Base-by-base conservation (phyloP, 2,113 vertebrate genomes). In the Centropus bengalensis region DNA sequence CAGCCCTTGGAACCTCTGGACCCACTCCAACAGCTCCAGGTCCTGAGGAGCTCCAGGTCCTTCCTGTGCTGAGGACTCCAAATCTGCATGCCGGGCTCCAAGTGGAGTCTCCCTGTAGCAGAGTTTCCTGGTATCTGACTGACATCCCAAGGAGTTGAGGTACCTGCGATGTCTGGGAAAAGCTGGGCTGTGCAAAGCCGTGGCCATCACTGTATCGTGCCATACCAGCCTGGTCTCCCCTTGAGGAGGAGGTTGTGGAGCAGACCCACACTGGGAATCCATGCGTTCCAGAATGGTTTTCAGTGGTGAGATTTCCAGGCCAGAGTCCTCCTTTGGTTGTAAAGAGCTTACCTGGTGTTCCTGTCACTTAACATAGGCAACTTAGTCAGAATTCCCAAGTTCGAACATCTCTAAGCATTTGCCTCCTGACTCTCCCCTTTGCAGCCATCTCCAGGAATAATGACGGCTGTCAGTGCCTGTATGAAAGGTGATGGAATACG, bases 391-490 rank as follows among this genome's bases (percentile, higher is more conserved):
- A 75, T 69, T 82, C 54, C 58, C 36, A 64, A 68, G 26, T 64
- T 51, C 36, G 62, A 73, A 44, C 6, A 6, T 42, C 62, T 79
- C 0, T 12, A 81, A 71, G 70, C 2, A 0, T 60, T 89, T 79
- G 11, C 51, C 30, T 94, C 45, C 32, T 7, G 38, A 38, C n/a
- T 85, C 54, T 6, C 10, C n/a, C 75, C 71, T 66, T 88, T 67
- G 59, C 56, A 58, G 54, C 26, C 36, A 2, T 78, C 86, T 75
- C 60, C 33, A 63, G 90, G 42, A 89, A 26, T 44, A 55, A 13
- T 45, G 91, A 91, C 38, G 66, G 22, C 73, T 94, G 89, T 89
- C 96, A 89, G 87, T 79, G 78, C 68, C 51, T 40, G 7, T 42
- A 19, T 20, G 45, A 76, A 70, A 80, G 87, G 82, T 92, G 94